phyloP scores from a whole-genome alignment of 2,888 invertebrate genomes.

The Megastigmus dorsalis region DNA sequence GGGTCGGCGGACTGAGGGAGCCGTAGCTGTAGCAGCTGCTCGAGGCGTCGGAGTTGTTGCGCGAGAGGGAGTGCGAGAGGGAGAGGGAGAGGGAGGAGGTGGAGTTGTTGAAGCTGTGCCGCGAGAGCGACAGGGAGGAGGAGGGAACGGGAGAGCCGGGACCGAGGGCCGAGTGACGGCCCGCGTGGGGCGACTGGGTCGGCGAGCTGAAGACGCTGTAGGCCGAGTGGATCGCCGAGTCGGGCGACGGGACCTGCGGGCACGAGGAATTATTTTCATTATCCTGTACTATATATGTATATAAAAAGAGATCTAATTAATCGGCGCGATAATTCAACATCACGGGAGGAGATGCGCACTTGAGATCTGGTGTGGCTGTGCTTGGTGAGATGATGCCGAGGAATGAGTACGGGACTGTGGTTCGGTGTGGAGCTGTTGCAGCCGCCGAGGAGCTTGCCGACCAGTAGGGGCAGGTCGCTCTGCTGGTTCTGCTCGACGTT shows the following conservation, averaged over 20 bases:
- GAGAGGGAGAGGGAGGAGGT: constrained; percentile 75
- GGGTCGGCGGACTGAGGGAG: constrained; percentile 80
- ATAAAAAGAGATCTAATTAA: no score
- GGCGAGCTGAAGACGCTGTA: constrained; percentile 90
- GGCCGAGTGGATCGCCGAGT: constrained; percentile 92
- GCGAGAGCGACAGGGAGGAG: constrained; percentile 70
- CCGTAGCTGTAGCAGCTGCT: constrained; percentile 92
- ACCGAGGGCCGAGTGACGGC: constrained; percentile 82
- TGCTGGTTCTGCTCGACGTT: constrained; percentile 64
- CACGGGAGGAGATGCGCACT: constrained; percentile 60
- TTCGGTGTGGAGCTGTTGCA: constrained; percentile 80
- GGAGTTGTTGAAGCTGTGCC: constrained; percentile 73
- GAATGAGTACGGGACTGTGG: constrained; percentile 80
- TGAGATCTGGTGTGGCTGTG: constrained; percentile 73
- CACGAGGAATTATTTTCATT: no score
- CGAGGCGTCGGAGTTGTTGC: constrained; percentile 94
- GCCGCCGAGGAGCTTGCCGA: constrained; percentile 80
- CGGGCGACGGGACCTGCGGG: constrained; percentile 83
- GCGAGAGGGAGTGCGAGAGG: constrained; percentile 88
- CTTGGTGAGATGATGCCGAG: constrained; percentile 72
- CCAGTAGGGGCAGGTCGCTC: constrained; percentile 75
- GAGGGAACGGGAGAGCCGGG: constrained; percentile 72
- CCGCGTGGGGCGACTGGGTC: constrained; percentile 89
- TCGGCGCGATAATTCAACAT: no score
- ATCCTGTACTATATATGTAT: no score